Conservation (phyloP, 1,140 invertebrate genomes). For the Pygmarrhopalites habei region DNA sequence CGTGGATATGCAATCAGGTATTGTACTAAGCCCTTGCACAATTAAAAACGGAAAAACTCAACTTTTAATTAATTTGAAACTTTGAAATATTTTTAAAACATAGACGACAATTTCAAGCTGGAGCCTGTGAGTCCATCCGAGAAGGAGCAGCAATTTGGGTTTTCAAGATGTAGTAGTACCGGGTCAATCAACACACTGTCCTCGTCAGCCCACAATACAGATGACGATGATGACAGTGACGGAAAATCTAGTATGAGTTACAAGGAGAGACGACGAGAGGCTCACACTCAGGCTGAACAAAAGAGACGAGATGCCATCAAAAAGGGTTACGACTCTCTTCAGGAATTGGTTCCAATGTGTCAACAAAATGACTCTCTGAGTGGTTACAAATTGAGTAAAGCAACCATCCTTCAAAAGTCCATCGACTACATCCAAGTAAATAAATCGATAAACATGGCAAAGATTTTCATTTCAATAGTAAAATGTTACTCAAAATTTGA, state of each 20-base stretch:
- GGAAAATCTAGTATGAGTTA: conserved; percentile 76
- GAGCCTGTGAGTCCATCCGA: conserved; percentile 61
- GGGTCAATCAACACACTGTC: conserved; percentile 73
- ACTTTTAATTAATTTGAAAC: too few species aligned
- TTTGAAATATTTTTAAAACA: not conserved
- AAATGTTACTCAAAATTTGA: too few species aligned
- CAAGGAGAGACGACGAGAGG: conserved; percentile 85
- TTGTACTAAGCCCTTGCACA: too few species aligned
- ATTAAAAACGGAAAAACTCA: too few species aligned
- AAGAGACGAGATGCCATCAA: conserved; percentile 95
- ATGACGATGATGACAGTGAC: conserved; percentile 88
- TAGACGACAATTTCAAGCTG: conserved; percentile 50
- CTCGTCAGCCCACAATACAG: conserved; percentile 78
- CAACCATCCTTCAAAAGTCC: conserved; percentile 85
- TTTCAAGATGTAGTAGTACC: conserved; percentile 72
- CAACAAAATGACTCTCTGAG: conserved; percentile 73
- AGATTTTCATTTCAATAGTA: too few species aligned
- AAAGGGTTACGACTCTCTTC: conserved; percentile 84
- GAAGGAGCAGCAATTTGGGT: conserved; percentile 45
- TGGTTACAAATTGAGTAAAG: conserved; percentile 91
- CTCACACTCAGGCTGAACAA: conserved; percentile 95
- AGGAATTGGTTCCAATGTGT: conserved; percentile 87
- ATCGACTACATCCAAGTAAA: conserved; percentile 70
- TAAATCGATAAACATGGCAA: not conserved
- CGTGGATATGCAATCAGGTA: too few species aligned